A percentile compares a stretch with the other conserved stretches of the same genome.
Conservation (phyloP, 92 coral and sea anemone genomes). For the Scolanthus callimorphus region DNA sequence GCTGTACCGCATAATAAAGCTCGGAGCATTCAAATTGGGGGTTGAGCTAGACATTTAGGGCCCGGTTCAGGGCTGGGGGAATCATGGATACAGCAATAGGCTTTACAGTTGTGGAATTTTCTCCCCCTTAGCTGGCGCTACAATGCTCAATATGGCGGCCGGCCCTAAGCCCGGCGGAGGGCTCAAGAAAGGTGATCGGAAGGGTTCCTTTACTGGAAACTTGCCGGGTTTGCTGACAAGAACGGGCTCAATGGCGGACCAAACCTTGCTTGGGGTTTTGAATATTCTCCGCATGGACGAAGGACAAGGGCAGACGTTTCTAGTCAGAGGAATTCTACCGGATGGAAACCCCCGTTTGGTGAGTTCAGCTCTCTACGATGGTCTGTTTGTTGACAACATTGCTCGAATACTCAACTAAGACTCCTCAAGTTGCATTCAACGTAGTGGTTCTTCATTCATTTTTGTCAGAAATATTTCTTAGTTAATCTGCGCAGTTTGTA, state of each 20-base stretch:
- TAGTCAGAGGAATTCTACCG: constrained; percentile 85
- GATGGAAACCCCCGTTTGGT: constrained; percentile 95
- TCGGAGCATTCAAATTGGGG: background rate
- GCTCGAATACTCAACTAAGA: constrained; percentile 12
- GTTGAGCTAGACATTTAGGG: too few species aligned
- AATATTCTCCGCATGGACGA: constrained; percentile 94
- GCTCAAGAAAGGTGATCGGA: constrained; percentile 72
- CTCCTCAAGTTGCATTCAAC: background rate
- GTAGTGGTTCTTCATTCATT: too few species aligned
- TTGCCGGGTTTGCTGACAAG: constrained; percentile 67
- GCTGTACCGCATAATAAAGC: background rate
- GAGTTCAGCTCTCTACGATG: constrained; percentile 25
- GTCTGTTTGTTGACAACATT: constrained; percentile 12
- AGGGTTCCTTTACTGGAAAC: constrained; percentile 61
- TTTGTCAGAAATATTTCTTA: constrained; percentile 5
- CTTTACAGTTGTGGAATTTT: too few species aligned
- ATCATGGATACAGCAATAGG: too few species aligned
- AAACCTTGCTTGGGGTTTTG: constrained; percentile 86
- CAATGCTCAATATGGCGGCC: constrained; percentile 75
- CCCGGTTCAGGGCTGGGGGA: too few species aligned
- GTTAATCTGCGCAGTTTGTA: background rate
- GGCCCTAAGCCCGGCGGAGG: constrained; percentile 42
- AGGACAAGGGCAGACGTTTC: constrained; percentile 77
- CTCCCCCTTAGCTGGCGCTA: constrained; percentile 21
- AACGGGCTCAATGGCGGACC: constrained; percentile 88